A percentile compares a stretch with the other conserved stretches of the same genome.
Evolutionary conservation across 64 coral and sea anemone genomes (phyloP).

Genomic region (Pocillopora verrucosa): DNA sequence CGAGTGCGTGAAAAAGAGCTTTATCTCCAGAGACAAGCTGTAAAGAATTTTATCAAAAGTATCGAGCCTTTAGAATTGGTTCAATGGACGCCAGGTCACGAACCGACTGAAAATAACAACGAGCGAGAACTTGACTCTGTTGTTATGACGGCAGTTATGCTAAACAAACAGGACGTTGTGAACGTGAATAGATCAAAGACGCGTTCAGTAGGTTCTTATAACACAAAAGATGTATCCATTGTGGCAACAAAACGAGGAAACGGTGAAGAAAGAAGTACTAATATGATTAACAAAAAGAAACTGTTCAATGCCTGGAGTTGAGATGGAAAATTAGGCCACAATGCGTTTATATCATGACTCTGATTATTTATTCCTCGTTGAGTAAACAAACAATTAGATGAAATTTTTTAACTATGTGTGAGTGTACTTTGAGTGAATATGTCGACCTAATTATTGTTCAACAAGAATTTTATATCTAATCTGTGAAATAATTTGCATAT

Average conservation of each 20-base stretch:
- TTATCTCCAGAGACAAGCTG: constrained; percentile 39
- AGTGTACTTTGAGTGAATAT: neutral
- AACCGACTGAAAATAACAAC: neutral
- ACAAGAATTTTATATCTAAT: neutral
- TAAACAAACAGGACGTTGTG: neutral
- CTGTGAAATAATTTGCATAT: neutral
- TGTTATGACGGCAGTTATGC: neutral
- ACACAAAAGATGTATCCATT: neutral
- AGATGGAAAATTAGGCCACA: neutral
- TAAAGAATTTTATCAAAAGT: constrained; percentile 64
- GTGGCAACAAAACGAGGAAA: neutral
- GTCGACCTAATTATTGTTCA: neutral
- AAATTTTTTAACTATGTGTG: neutral
- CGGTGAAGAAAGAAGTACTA: neutral
- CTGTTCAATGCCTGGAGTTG: constrained; percentile 5
- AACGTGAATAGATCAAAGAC: neutral
- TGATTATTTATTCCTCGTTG: neutral
- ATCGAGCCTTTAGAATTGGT: constrained; percentile 68
- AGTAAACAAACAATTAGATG: neutral
- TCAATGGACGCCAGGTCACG: constrained; percentile 64
- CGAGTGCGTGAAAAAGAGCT: constrained; percentile 74
- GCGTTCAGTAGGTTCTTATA: constrained; percentile 4
- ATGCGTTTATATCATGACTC: neutral
- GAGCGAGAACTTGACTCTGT: neutral
- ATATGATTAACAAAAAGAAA: constrained; percentile 17